Conservation (phyloP, 1,140 invertebrate genomes). For the Augochlora pura region DNA sequence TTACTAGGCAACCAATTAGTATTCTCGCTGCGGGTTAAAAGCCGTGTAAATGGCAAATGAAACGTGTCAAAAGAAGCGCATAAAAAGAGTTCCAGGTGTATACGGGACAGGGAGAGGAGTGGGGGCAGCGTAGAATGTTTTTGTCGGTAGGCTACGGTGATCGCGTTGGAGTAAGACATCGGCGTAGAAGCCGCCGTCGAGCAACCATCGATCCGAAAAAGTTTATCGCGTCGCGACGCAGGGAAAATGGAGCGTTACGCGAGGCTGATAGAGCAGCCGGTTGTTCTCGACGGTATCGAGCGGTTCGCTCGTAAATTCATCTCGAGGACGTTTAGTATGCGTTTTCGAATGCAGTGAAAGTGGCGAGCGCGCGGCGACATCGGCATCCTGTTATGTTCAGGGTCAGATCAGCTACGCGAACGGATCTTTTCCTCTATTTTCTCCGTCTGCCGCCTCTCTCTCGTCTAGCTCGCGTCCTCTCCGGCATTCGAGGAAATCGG, state of each 20-base stretch:
- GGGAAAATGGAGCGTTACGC: not conserved
- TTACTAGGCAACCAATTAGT: too few relatives aligned
- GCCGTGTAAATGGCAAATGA: too few relatives aligned
- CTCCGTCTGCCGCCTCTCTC: conserved; percentile 8
- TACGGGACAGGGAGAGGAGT: too few relatives aligned
- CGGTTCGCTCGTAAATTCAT: conserved; percentile 38
- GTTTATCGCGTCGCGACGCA: not conserved
- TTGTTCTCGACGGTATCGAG: not conserved
- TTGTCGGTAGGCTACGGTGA: too few relatives aligned
- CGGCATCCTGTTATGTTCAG: conserved; percentile 65
- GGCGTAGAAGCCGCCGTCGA: not conserved
- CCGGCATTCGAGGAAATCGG: not conserved
- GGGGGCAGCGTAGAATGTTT: too few relatives aligned
- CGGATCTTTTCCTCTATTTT: conserved; percentile 36
- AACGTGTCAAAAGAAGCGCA: too few relatives aligned
- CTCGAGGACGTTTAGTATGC: conserved; percentile 58
- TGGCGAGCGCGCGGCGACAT: conserved; percentile 57
- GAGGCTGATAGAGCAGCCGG: not conserved
- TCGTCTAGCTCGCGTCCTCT: not conserved
- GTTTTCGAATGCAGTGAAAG: conserved; percentile 69
- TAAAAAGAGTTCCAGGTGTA: too few relatives aligned
- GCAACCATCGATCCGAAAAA: not conserved
- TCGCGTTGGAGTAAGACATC: not conserved
- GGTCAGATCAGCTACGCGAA: conserved; percentile 50
- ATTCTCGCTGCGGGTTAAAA: too few relatives aligned